Evolutionary conservation across 1,140 invertebrate genomes (phyloP), one percentile per base, ranked within the genome.

Genomic region (Grapholita molesta): DNA sequence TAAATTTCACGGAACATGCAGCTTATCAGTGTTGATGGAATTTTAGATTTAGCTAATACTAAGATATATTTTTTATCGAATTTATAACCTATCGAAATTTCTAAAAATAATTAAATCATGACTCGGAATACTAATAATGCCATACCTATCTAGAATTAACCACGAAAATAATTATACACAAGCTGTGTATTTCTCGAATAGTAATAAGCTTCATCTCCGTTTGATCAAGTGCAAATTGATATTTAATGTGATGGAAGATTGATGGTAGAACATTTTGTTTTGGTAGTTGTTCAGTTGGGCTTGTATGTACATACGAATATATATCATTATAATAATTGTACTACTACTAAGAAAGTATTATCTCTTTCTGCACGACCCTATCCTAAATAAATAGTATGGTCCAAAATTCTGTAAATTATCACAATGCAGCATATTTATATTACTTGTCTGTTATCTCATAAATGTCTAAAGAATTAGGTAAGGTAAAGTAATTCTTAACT

Each of bases 201-300:
- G 25, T 61, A 61, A 61, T 28, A 28, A 61, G 24, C 6, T 25
- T 61, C 55, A 61, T 61, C 25, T 15, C 3, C 25, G 18, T 61
- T 61, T 61, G 55, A 61, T 61, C 25, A 61, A 61, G 28, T 25
- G 25, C 55, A 30, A 61, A 57, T 7, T 15, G 55, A 61, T 61
- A 28, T 61, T 61, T 61, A 28, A 61, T 61, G 55, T 28, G 55
- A 61, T 28, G n/a, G 11, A 30, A 23, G 55, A 61, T 61, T 61
- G 25, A 61, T 32, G 55, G 55, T 28, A 28, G 8, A 61, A 25
- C 30, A 61, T 61, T 32, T 48, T 48, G 6, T 48, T 21, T n/a
- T 12, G n/a, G 5, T 18, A 48, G 35, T 1, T 12, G 35, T 38
- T n/a, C 35, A 33, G n/a, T 15, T n/a, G 12, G 42, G 0, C 42